phyloP scores from a whole-genome alignment of 2,797 vertebrate species.

The Falco biarmicus region DNA sequence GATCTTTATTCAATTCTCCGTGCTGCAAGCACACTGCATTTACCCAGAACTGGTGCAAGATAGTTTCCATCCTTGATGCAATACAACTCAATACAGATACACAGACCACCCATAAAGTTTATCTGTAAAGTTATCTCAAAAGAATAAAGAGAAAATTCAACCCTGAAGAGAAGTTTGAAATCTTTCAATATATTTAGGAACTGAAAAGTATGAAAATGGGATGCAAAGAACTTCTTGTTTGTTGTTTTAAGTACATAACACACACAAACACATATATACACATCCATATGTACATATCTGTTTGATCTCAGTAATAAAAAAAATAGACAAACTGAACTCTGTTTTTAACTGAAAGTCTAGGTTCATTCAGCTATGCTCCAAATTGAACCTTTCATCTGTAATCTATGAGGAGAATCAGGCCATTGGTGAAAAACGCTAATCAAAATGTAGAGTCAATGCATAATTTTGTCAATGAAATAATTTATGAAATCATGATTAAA shows the following conservation, averaged over 20 bases:
- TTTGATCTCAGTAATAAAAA: not conserved
- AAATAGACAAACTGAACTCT: not conserved
- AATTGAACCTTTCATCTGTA: not conserved
- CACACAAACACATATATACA: not conserved
- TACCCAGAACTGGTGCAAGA: not conserved
- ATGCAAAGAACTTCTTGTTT: not conserved
- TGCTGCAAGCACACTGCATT: not conserved
- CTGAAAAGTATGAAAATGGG: not conserved
- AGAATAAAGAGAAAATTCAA: conserved; percentile 19
- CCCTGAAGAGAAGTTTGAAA: not conserved
- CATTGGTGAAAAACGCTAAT: not conserved
- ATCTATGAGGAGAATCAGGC: not conserved
- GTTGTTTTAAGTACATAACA: not conserved
- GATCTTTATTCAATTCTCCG: not conserved
- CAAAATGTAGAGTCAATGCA: not conserved
- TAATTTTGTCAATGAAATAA: not conserved
- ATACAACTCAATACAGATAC: not conserved
- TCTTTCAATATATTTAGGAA: conserved; percentile 9
- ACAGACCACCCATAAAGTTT: not conserved
- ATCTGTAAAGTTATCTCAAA: not conserved
- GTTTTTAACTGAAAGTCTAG: not conserved
- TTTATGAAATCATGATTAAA: not conserved
- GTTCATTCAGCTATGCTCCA: not conserved
- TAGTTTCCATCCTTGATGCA: not conserved
- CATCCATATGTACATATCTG: not conserved